Conservation (phyloP, 2,888 invertebrate genomes). For the Fabriciana adippe region DNA sequence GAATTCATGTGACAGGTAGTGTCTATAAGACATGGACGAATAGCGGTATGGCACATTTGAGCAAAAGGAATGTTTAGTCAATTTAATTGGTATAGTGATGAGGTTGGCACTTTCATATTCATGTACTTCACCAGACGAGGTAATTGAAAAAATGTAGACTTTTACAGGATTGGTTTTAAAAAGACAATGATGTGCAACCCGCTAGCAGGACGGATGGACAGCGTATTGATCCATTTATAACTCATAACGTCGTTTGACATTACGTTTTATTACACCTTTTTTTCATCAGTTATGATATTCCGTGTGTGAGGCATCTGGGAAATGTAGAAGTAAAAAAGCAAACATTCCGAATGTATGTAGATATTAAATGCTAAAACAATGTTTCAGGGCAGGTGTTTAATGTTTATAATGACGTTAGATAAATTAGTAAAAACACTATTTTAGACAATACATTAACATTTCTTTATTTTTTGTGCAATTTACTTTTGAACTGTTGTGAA, state of each 20-base stretch:
- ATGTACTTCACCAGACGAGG: constrained; percentile 59
- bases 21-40: constrained; percentile 35
- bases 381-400: constrained; percentile 5
- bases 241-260: constrained; percentile 32
- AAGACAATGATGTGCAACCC: constrained; percentile 39
- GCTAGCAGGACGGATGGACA: constrained; percentile 36
- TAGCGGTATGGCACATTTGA: constrained; percentile 40
- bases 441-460: too few species aligned
- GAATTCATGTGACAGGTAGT: constrained; percentile 34
- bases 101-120: constrained; percentile 50
- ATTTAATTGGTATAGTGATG: constrained; percentile 55
- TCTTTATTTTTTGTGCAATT: too few species aligned
- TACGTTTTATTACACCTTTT: constrained; percentile 22
- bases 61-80: constrained; percentile 56
- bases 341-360: not conserved
- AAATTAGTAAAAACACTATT: too few species aligned
- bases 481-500: too few species aligned
- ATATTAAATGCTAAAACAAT: constrained; percentile 6
- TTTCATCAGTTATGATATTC: constrained; percentile 5
- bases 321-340: constrained; percentile 12
- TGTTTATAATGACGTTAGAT: not conserved
- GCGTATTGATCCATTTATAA: constrained; percentile 32
- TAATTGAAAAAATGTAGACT: constrained; percentile 67
- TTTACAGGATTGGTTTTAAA: constrained; percentile 40
- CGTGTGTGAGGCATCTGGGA: not conserved